Evolutionary conservation across 2,888 invertebrate genomes (phyloP), one percentile per base, ranked within the genome.

Genomic region (Lasioglossum malachurum): DNA sequence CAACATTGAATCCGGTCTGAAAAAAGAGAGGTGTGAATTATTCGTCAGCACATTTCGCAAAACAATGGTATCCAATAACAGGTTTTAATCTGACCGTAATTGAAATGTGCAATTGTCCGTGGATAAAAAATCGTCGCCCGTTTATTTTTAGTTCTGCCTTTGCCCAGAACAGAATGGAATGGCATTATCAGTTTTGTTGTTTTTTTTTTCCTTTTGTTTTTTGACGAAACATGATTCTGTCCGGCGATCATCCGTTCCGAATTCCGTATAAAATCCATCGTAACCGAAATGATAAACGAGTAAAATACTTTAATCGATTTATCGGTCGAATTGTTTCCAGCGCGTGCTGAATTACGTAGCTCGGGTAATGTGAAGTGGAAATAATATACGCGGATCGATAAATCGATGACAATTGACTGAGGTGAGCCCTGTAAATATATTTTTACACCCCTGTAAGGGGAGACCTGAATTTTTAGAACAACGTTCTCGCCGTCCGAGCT

Each of bases 221-320:
- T 31, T 64, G 31, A 14, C 71, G 71, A 41, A 41, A 71, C 41
- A 71, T 69, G 35, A 23, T 38, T 38, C 67, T 64, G 69, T 38
- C 2, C n/a, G n/a, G 41, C 71, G 71, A 69, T 38, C 38, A 69
- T 69, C 23, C 71, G 41, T 69, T 12, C 23, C 38, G 38, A 23
- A 23, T 38, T 19, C 69, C 69, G 10, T 23, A 23, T 12, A 14
- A 41, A 41, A 71, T 71, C 41, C 41, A 71, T 41, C 71, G 71
- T 73, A 73, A 73, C 31, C 31, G 73, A 49, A 73, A 49, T 46
- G 23, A 38, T 69, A 38, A 23, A n/a, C 4, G n/a, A 38, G 71
- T 41, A 71, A 41, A 71, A 71, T 69, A 69, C 67, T n/a, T 41
- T 71, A 41, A 71, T 41, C 49, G 49, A 74, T 49, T 49, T 10